Base-by-base conservation (phyloP, 2,113 vertebrate genomes). In the Chascanopsetta lugubris region DNA sequence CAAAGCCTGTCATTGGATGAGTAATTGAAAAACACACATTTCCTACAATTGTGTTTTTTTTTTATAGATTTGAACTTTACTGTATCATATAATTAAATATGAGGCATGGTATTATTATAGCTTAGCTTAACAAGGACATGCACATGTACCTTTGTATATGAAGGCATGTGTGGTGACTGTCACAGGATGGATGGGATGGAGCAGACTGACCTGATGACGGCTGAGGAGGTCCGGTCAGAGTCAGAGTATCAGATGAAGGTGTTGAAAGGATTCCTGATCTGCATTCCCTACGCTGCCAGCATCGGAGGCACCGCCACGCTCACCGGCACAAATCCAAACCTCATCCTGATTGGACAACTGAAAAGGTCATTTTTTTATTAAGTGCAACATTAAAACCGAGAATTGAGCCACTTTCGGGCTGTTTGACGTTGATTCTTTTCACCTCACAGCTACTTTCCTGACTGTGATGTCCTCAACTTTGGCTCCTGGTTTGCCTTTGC, bases 401-500 rank as follows among this genome's bases (percentile, higher is more conserved):
- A 26, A 21, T 0, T 0, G 0, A 4, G 1, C 9, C 5, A 4
- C 36, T 38, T 6, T 18, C 0, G 5, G 22, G 6, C 8, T 22
- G 4, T 34, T 36, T 60, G 12, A 63, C 18, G 26, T 4, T 6
- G 2, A n/a, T 11, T 2, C 29, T 51, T 79, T 56, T 61, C n/a
- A 21, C 0, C 88, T 90, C 89, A 47, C 78, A 99, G 97, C 79
- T 94, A 95, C 89, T 99, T 97, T 72, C 97, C 97, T 57, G 92
- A 94, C 61, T 98, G 96, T 51, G 97, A 99, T 54, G 77, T 94
- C 49, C 94, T 99, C 80, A 98, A 98, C 78, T 99, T 99, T 58
- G 95, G 96, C 79, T 98, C 97, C 72, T 98, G 97, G 97, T 97
- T 99, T 91, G 88, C 97, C 9, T 99, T 99, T 15, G 95, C 95